phyloP scores from a whole-genome alignment of 2,888 invertebrate genomes.

The Cheilosia impressa region DNA sequence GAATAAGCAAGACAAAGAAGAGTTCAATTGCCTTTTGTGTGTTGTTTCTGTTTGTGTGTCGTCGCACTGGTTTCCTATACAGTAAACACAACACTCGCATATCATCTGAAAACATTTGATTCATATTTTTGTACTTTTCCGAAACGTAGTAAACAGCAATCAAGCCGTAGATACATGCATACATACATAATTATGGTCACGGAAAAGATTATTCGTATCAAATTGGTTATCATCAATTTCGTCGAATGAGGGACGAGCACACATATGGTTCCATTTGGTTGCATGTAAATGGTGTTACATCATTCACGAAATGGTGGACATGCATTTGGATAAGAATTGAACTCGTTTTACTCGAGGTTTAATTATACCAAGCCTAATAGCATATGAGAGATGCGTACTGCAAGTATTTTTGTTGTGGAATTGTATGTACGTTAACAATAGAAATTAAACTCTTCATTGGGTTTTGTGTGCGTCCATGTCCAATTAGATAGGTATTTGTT shows the following conservation, averaged over 20 bases:
- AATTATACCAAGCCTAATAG: too few relatives aligned
- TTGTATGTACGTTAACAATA: background rate
- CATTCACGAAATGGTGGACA: too few relatives aligned
- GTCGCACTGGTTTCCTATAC: background rate
- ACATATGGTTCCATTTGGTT: background rate
- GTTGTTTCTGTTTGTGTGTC: background rate
- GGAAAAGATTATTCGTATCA: slow-evolving; percentile 2
- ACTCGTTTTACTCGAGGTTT: too few relatives aligned
- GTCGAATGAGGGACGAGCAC: background rate
- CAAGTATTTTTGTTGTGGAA: background rate
- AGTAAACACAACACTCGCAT: background rate
- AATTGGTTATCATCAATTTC: background rate
- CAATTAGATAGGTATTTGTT: too few relatives aligned
- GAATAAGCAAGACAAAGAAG: slow-evolving; percentile 63
- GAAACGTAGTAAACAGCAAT: slow-evolving; percentile 15
- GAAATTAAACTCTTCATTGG: background rate
- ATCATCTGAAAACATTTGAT: slow-evolving; percentile 35
- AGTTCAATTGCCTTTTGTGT: slow-evolving; percentile 65
- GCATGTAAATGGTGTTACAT: too few relatives aligned
- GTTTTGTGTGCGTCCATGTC: too few relatives aligned
- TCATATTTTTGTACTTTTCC: slow-evolving; percentile 28
- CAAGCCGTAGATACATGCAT: background rate
- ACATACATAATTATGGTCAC: background rate
- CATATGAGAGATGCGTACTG: too few relatives aligned
- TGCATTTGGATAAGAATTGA: too few relatives aligned